These are phyloP conservation scores for Xyliphius kryptos DNA, from an alignment of 2,113 vertebrate genomes.

Conservation along the genomic window DNA sequence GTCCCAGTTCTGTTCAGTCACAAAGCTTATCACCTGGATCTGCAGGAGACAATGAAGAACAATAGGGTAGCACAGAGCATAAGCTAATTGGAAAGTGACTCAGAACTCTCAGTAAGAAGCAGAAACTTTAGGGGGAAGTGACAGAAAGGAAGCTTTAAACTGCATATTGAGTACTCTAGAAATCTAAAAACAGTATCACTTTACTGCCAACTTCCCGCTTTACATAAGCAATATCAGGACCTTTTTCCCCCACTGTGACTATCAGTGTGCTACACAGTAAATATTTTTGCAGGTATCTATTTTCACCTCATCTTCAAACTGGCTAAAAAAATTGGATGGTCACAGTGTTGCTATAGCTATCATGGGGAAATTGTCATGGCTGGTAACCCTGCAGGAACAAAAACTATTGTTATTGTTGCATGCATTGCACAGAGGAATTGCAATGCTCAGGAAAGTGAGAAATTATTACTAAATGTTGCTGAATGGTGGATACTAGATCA, in stretches of 20 bases:
- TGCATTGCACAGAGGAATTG: no score
- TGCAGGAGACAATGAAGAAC: conserved; percentile 47
- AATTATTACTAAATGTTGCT: no score
- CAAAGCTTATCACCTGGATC: conserved; percentile 98
- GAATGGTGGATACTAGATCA: no score
- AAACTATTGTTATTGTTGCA: no score
- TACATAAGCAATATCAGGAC: conserved; percentile 4
- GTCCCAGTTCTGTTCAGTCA: conserved; percentile 99
- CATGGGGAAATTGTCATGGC: conserved; percentile 25
- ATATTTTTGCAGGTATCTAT: conserved; percentile 37
- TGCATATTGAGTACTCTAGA: conserved; percentile 1
- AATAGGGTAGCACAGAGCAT: conserved; percentile 15
- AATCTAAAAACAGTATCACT: conserved; percentile 22
- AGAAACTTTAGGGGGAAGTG: conserved; percentile 16
- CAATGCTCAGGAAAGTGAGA: no score
- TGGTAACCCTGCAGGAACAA: no score
- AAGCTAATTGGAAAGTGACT: conserved; percentile 19
- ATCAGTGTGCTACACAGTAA: conserved; percentile 26
- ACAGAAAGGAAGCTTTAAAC: conserved; percentile 17
- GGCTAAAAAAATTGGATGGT: conserved; percentile 31
- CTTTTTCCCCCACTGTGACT: conserved; percentile 2
- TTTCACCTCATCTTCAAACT: conserved; percentile 30
- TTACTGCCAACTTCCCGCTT: conserved; percentile 7
- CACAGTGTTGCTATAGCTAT: conserved; percentile 28
- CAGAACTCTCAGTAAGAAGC: conserved; percentile 1